Conservation (phyloP, 2,797 vertebrate species). For the Clarias pachynema region DNA sequence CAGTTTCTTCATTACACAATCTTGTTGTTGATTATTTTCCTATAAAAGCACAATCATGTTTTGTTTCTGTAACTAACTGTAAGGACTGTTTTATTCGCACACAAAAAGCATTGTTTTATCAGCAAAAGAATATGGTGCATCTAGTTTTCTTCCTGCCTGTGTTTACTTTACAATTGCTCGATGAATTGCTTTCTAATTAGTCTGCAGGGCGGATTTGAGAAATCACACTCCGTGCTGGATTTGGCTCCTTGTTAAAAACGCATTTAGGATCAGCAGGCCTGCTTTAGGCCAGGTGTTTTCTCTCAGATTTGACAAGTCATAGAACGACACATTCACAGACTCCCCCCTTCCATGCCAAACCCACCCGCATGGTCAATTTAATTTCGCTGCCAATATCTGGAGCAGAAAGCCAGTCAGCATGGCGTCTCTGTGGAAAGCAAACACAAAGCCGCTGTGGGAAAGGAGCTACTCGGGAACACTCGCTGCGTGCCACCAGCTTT, state of each 20-base stretch:
- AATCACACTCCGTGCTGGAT: conserved; percentile 13
- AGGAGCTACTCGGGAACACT: conserved; percentile 21
- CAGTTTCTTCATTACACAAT: neutral
- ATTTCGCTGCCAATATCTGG: neutral
- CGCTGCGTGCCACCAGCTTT: conserved; percentile 4
- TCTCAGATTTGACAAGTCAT: conserved; percentile 47
- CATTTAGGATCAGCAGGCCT: conserved; percentile 16
- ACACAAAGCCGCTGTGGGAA: conserved; percentile 8
- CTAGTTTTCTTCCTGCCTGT: neutral
- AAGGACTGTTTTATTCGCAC: neutral
- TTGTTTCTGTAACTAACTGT: neutral
- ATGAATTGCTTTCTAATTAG: conserved; percentile 49
- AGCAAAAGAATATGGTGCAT: conserved; percentile 3
- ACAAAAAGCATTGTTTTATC: conserved; percentile 34
- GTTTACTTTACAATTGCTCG: conserved; percentile 35
- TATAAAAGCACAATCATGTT: neutral
- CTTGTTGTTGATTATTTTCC: neutral
- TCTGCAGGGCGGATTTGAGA: conserved; percentile 33
- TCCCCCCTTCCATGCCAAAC: neutral
- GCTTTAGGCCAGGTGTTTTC: conserved; percentile 36
- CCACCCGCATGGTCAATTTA: conserved; percentile 25
- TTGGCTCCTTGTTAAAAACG: conserved; percentile 33
- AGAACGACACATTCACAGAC: neutral
- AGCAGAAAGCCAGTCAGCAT: conserved; percentile 10
- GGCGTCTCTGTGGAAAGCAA: neutral